Conservation (phyloP, 2,113 vertebrate species). For the Mobula hypostoma region DNA sequence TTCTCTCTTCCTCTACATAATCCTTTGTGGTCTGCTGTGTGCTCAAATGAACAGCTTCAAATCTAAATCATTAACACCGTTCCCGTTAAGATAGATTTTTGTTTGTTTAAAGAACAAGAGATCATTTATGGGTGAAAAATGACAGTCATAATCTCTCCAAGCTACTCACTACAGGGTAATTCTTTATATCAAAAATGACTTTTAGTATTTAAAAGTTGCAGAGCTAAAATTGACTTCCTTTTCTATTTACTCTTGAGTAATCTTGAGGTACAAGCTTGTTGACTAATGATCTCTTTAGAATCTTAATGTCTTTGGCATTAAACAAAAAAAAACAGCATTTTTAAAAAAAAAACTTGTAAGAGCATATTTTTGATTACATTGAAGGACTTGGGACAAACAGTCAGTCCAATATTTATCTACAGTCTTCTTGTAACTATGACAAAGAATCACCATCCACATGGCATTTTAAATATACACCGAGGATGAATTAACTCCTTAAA, state of each 20-base stretch:
- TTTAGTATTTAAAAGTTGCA: background rate
- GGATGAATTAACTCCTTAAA: background rate
- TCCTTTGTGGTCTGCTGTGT: background rate
- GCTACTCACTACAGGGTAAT: background rate
- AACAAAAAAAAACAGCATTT: constrained; percentile 5
- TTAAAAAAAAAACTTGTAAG: background rate
- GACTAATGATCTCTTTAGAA: background rate
- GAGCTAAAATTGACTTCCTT: background rate
- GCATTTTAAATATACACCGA: background rate
- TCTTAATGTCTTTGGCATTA: background rate
- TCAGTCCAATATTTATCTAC: background rate
- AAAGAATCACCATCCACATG: background rate
- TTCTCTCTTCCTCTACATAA: background rate
- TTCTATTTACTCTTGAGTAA: background rate
- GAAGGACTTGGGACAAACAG: background rate
- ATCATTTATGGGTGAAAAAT: background rate
- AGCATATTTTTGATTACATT: background rate
- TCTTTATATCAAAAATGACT: background rate
- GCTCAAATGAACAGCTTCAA: background rate
- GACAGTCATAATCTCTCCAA: background rate
- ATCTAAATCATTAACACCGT: background rate
- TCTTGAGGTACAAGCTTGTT: background rate
- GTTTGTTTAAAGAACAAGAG: background rate
- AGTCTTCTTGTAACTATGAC: background rate
- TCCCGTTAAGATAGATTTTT: background rate